Percentiles rank a stretch among this genome's conserved stretches.
These are phyloP conservation scores for Cryptocephalus moraei DNA, from an alignment of 2,888 invertebrate genomes.

Conservation along the genomic window DNA sequence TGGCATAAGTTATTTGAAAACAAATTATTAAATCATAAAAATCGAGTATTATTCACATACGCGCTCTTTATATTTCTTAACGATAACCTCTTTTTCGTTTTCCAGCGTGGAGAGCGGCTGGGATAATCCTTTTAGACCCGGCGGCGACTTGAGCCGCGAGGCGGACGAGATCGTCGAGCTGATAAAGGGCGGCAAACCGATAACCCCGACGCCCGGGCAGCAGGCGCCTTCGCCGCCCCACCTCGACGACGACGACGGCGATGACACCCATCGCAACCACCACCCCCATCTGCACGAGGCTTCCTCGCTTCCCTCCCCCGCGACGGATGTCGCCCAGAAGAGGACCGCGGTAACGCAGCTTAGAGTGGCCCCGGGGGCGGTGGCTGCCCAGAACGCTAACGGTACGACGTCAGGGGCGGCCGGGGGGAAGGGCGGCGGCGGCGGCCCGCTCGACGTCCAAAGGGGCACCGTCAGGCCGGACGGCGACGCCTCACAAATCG, in stretches of 20 bases:
- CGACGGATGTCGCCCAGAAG: conserved; percentile 27
- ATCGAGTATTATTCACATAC: no score
- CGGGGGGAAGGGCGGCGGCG: conserved; percentile 38
- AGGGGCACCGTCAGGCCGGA: conserved; percentile 62
- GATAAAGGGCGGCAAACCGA: conserved; percentile 84
- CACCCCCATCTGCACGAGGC: neutral
- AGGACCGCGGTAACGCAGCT: conserved; percentile 29
- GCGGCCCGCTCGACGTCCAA: conserved; percentile 58
- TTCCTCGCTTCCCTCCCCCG: conserved; percentile 17
- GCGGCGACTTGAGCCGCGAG: conserved; percentile 87
- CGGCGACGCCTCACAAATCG: conserved; percentile 61
- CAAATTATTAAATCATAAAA: no score
- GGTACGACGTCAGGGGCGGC: conserved; percentile 28
- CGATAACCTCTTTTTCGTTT: conserved; percentile 1
- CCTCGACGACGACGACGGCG: conserved; percentile 16
- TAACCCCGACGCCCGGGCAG: conserved; percentile 59
- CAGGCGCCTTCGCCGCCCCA: conserved; percentile 44
- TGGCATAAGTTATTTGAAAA: no score
- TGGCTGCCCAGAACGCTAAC: conserved; percentile 27
- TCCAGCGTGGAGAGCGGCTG: conserved; percentile 89
- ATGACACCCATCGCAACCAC: neutral
- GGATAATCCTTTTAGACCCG: conserved; percentile 96
- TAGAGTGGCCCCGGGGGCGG: conserved; percentile 30
- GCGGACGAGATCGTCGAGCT: conserved; percentile 93
- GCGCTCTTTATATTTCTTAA: no score